These are phyloP conservation scores for Linepithema humile DNA, from an alignment of 1,140 invertebrate genomes.

Conservation along the genomic window DNA sequence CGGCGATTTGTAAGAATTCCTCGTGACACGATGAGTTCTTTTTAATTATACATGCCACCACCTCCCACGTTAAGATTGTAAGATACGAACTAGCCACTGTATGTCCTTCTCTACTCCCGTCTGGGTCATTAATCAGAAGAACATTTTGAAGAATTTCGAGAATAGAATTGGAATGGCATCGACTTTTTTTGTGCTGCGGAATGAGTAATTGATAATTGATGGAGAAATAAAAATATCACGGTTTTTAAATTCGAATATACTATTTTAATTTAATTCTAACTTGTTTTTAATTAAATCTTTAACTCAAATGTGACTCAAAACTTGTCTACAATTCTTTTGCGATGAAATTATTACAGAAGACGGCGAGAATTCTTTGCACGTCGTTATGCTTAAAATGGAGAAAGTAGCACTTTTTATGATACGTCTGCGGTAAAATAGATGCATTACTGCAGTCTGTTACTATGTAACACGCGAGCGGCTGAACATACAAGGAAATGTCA, in stretches of 20 bases:
- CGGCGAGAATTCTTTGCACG: background rate
- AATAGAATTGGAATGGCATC: background rate
- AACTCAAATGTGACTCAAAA: background rate
- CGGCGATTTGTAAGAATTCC: background rate
- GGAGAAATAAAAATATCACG: background rate
- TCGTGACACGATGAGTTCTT: background rate
- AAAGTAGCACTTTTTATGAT: slow-evolving; percentile 32
- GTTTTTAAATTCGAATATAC: background rate
- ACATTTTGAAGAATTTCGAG: background rate
- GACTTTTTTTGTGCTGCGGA: background rate
- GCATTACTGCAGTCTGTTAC: slow-evolving; percentile 5
- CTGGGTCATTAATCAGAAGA: background rate
- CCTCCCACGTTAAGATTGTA: background rate
- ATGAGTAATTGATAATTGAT: background rate
- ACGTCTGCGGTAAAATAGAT: background rate
- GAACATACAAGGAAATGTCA: slow-evolving; percentile 20
- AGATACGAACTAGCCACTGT: background rate
- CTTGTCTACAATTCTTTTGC: background rate
- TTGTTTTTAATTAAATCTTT: background rate
- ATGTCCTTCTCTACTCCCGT: background rate
- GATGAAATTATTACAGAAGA: background rate
- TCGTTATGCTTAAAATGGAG: background rate
- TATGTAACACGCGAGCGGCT: slow-evolving; percentile 10
- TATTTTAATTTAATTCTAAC: background rate
- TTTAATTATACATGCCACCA: slow-evolving; percentile 12